A percentile compares a stretch with the other conserved stretches of the same genome.
Conservation (phyloP, 2,888 invertebrate genomes). For the Plagodis pulveraria region DNA sequence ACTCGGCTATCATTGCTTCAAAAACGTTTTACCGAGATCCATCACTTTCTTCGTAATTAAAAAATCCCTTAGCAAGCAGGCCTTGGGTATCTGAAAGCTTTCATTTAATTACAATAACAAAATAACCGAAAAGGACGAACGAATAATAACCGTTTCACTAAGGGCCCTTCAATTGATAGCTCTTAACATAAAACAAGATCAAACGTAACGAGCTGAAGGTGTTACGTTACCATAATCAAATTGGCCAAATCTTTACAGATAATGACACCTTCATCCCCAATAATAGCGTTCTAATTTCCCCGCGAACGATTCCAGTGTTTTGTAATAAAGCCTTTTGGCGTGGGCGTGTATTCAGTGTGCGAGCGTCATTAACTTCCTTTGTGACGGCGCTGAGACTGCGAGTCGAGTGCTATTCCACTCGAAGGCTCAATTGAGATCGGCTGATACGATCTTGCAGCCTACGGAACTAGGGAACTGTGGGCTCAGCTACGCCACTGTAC, state of each 20-base stretch:
- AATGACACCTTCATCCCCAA: slow-evolving; percentile 28
- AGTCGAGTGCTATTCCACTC: slow-evolving; percentile 71
- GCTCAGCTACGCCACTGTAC: slow-evolving; percentile 29
- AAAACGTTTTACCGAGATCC: neutral
- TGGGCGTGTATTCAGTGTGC: slow-evolving; percentile 63
- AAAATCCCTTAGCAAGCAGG: neutral
- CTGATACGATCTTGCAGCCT: slow-evolving; percentile 45
- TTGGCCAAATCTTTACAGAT: slow-evolving; percentile 21
- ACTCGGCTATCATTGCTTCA: too few species aligned
- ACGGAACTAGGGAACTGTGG: slow-evolving; percentile 11
- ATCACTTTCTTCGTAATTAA: slow-evolving; percentile 11
- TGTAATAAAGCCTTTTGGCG: slow-evolving; percentile 63
- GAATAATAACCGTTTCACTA: slow-evolving; percentile 24
- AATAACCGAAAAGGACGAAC: slow-evolving; percentile 17
- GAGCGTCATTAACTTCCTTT: slow-evolving; percentile 73
- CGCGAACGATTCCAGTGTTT: slow-evolving; percentile 60
- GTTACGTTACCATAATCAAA: slow-evolving; percentile 24
- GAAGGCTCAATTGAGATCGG: slow-evolving; percentile 74
- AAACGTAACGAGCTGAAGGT: slow-evolving; percentile 18
- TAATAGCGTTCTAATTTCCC: slow-evolving; percentile 53
- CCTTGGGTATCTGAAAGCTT: neutral
- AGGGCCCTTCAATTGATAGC: slow-evolving; percentile 26
- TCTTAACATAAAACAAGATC: slow-evolving; percentile 16
- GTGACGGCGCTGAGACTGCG: slow-evolving; percentile 55
- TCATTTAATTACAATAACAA: slow-evolving; percentile 24